Percentiles rank a stretch among this genome's conserved stretches.
Evolutionary conservation across 2,888 invertebrate genomes (phyloP).

Genomic region (Conomelus anceps): DNA sequence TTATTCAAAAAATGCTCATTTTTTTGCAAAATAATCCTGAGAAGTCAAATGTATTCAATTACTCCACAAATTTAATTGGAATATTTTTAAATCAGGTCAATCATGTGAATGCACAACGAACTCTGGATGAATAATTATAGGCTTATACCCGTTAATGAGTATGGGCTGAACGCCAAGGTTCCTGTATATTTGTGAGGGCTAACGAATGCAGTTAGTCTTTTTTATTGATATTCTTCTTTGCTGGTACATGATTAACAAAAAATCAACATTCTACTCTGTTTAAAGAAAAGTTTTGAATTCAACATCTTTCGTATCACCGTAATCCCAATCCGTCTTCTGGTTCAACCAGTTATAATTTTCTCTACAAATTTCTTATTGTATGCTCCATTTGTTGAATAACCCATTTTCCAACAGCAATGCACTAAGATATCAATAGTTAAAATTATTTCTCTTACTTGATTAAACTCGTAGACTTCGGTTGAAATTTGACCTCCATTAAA

Average conservation of each 20-base stretch:
- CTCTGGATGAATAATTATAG: not conserved
- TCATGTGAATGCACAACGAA: not conserved
- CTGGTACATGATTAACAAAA: too few relatives aligned
- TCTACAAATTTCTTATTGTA: not conserved
- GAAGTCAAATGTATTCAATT: not conserved
- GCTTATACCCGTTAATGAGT: not conserved
- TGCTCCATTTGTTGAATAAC: not conserved
- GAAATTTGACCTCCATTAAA: too few relatives aligned
- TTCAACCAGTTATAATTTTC: not conserved
- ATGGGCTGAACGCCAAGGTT: not conserved
- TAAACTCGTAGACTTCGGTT: too few relatives aligned
- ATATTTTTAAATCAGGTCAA: not conserved
- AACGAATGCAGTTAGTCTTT: not conserved
- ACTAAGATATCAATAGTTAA: too few relatives aligned
- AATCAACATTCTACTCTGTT: too few relatives aligned
- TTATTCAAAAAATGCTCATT: not conserved
- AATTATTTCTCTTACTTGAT: too few relatives aligned
- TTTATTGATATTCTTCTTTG: not conserved
- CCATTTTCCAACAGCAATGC: not conserved
- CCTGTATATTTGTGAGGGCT: not conserved
- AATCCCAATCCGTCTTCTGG: not conserved
- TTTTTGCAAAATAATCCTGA: not conserved
- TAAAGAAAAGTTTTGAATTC: not conserved
- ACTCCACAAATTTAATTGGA: not conserved
- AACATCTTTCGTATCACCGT: too few relatives aligned